These are phyloP conservation scores for Labroides dimidiatus DNA, from an alignment of 2,797 vertebrate species.

Conservation along the genomic window DNA sequence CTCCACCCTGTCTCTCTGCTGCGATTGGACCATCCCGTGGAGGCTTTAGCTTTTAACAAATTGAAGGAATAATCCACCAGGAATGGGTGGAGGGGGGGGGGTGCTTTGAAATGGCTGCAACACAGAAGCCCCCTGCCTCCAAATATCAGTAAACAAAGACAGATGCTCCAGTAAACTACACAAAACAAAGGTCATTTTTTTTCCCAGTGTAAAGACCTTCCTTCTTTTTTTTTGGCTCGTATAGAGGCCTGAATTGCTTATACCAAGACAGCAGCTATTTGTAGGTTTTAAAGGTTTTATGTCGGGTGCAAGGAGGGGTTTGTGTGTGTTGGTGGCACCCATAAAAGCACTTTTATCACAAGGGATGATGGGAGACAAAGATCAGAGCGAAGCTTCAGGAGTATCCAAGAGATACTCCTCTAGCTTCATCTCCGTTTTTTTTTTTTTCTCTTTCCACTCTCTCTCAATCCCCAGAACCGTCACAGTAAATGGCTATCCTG, in stretches of 20 bases:
- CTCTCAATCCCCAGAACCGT: slow-evolving; percentile 65
- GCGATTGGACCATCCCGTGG: slow-evolving; percentile 64
- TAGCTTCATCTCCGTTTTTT: slow-evolving; percentile 51
- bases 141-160: slow-evolving; percentile 80
- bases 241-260: slow-evolving; percentile 48
- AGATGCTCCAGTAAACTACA: slow-evolving; percentile 73
- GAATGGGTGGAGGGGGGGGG: slow-evolving; percentile 20
- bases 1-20: slow-evolving; percentile 38
- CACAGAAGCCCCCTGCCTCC: slow-evolving; percentile 33
- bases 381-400: slow-evolving; percentile 63
- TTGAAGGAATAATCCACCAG: slow-evolving; percentile 76
- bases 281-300: slow-evolving; percentile 57
- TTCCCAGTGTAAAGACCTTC: slow-evolving; percentile 34
- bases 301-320: slow-evolving; percentile 18
- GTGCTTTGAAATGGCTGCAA: slow-evolving; percentile 49
- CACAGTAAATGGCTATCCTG: slow-evolving; percentile 81
- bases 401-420: slow-evolving; percentile 19
- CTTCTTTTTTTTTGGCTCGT: slow-evolving; percentile 18
- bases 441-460: slow-evolving; percentile 41
- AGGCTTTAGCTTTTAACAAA: slow-evolving; percentile 82
- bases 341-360: slow-evolving; percentile 78
- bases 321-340: slow-evolving; percentile 60
- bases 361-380: slow-evolving; percentile 77
- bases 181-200: slow-evolving; percentile 64
- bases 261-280: slow-evolving; percentile 68